phyloP scores from a whole-genome alignment of 2,888 invertebrate species.

The Hoplodrina ambigua region DNA sequence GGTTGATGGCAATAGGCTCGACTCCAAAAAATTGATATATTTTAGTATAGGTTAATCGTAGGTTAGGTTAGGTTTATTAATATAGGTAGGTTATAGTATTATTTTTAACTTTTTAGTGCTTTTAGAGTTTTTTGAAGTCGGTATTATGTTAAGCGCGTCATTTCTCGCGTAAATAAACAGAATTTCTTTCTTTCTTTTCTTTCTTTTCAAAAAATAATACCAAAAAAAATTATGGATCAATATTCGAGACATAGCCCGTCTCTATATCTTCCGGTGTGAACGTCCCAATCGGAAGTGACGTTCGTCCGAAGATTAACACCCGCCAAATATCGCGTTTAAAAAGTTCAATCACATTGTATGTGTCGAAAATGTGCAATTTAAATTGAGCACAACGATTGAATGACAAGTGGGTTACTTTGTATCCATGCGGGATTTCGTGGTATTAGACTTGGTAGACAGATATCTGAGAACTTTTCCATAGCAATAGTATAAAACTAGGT shows the following conservation, averaged over 20 bases:
- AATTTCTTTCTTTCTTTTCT: too few relatives aligned
- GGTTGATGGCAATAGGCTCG: too few relatives aligned
- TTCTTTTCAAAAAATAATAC: conserved; percentile 19
- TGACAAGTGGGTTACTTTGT: conserved; percentile 44
- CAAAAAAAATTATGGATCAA: conserved; percentile 55
- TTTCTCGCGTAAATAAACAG: too few relatives aligned
- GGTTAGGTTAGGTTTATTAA: too few relatives aligned
- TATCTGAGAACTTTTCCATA: conserved; percentile 12
- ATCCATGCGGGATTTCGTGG: conserved; percentile 24
- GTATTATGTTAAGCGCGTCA: too few relatives aligned
- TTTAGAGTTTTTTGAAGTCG: too few relatives aligned
- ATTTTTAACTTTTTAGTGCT: too few relatives aligned
- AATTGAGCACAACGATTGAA: conserved; percentile 43
- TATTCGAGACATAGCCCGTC: conserved; percentile 61
- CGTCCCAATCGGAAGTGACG: conserved; percentile 71
- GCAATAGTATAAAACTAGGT: too few relatives aligned
- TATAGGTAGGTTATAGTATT: too few relatives aligned
- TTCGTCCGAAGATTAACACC: conserved; percentile 66
- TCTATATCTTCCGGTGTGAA: conserved; percentile 69
- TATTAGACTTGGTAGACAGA: conserved; percentile 30
- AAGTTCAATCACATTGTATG: conserved; percentile 68
- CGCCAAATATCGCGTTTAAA: conserved; percentile 65
- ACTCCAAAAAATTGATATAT: too few relatives aligned
- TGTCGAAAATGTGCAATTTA: conserved; percentile 59
- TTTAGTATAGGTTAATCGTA: too few relatives aligned